Evolutionary conservation across 1,140 invertebrate species (phyloP), one percentile per base, ranked within the genome.

Genomic region (Hetaerina americana): DNA sequence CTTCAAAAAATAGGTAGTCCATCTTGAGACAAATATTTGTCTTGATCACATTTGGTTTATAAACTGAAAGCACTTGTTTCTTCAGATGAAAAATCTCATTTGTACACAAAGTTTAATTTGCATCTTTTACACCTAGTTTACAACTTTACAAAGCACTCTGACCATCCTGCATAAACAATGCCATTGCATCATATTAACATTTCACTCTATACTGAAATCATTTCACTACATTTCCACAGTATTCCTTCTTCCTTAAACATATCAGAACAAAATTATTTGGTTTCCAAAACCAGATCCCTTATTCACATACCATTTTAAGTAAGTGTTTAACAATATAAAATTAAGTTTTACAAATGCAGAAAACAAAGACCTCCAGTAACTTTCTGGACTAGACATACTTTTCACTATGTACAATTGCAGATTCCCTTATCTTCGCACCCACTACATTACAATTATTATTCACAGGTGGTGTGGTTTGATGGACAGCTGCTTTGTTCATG

Each of bases 21-120:
- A 27, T 69, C 28, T 28, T 69, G 26, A 27, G 26, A 69, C 28
- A 27, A 69, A 22, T 27, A 27, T 25, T 69, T 22, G 10, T 18
- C 28, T 27, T 69, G 26, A 27, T 69, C 68, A 26, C 66, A 68
- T 68, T 68, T 68, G 24, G 24, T 69, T 69, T 69, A 69, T 28
- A 69, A 69, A 69, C 68, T 69, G 68, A 69, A 69, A 69, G 68
- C 68, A 69, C 68, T 69, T 69, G 68, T 69, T 27, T 27, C 68
- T 69, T 69, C 12, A 12, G 40, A 57, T 57, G 40, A 57, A 57
- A 57, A 57, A 57, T 57, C 40, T 57, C 22, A 12, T 68, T 68
- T 26, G 26, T 69, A 28, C 18, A 69, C 26, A 69, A 69, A 69
- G 28, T 27, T 68, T 26, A 68, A 27, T 27, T 27, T 5, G 28